Conservation (phyloP, 2,888 invertebrate genomes). For the Clitarchus hookeri region DNA sequence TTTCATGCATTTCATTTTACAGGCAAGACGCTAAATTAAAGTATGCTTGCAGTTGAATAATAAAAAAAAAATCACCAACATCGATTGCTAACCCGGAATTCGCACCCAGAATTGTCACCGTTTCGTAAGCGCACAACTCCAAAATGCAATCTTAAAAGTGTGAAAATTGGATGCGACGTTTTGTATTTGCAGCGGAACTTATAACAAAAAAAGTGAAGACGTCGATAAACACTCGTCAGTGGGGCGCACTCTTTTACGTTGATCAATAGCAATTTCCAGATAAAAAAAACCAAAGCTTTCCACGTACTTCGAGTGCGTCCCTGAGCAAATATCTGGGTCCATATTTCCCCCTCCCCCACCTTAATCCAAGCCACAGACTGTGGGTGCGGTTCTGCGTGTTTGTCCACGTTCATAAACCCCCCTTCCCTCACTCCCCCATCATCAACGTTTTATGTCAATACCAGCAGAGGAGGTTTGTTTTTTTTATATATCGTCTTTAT, state of each 20-base stretch:
- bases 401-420: not conserved
- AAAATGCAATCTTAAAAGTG: too few relatives aligned
- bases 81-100: too few relatives aligned
- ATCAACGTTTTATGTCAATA: not conserved
- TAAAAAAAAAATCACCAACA: too few relatives aligned
- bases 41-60: too few relatives aligned
- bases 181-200: too few relatives aligned
- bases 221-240: not conserved
- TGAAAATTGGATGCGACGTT: too few relatives aligned
- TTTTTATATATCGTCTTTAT: slow-evolving; percentile 14
- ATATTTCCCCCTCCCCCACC: not conserved
- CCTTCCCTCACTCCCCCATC: not conserved
- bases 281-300: not conserved
- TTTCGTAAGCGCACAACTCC: too few relatives aligned
- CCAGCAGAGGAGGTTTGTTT: not conserved
- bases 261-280: slow-evolving; percentile 4
- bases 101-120: too few relatives aligned
- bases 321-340: not conserved
- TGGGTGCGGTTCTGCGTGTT: too few relatives aligned
- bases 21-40: too few relatives aligned
- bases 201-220: not conserved
- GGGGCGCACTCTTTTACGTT: not conserved
- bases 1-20: too few relatives aligned
- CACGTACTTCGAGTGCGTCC: not conserved
- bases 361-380: not conserved